phyloP scores from a whole-genome alignment of 2,113 vertebrate species.

The Toxotes chatareus region DNA sequence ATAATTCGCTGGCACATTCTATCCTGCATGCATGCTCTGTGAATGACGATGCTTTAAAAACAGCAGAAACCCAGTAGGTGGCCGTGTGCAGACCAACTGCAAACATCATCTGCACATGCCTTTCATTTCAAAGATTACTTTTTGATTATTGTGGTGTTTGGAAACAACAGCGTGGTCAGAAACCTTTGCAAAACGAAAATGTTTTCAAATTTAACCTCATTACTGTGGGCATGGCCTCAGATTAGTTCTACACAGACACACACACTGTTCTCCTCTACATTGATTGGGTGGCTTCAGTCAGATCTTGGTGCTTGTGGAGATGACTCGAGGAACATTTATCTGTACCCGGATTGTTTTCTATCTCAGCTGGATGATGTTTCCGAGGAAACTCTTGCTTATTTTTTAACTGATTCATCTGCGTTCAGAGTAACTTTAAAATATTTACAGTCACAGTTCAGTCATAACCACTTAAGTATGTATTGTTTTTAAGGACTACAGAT shows the following conservation, averaged over 20 bases:
- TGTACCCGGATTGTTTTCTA: slow-evolving; percentile 31
- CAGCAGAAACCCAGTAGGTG: slow-evolving; percentile 1
- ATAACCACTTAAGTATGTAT: slow-evolving; percentile 8
- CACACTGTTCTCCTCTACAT: slow-evolving; percentile 21
- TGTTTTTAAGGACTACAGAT: slow-evolving; percentile 14
- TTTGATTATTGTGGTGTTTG: slow-evolving; percentile 6
- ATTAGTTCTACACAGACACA: slow-evolving; percentile 26
- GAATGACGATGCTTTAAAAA: slow-evolving; percentile 47
- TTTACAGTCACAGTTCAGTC: background rate
- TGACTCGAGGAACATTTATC: slow-evolving; percentile 47
- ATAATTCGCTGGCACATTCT: slow-evolving; percentile 16
- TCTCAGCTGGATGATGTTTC: background rate
- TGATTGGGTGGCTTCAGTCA: slow-evolving; percentile 37
- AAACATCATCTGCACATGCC: background rate
- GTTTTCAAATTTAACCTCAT: slow-evolving; percentile 32
- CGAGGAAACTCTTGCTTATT: slow-evolving; percentile 1
- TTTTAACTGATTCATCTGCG: background rate
- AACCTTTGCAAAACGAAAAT: background rate
- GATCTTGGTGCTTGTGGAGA: slow-evolving; percentile 60
- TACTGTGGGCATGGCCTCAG: slow-evolving; percentile 27
- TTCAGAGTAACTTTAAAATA: slow-evolving; percentile 23
- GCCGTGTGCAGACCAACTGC: background rate
- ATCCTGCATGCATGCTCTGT: slow-evolving; percentile 54
- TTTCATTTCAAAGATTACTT: too few relatives aligned
- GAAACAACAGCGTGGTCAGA: background rate